These are phyloP conservation scores for Sturnus vulgaris DNA, from an alignment of 2,113 vertebrate genomes.

Conservation along the genomic window DNA sequence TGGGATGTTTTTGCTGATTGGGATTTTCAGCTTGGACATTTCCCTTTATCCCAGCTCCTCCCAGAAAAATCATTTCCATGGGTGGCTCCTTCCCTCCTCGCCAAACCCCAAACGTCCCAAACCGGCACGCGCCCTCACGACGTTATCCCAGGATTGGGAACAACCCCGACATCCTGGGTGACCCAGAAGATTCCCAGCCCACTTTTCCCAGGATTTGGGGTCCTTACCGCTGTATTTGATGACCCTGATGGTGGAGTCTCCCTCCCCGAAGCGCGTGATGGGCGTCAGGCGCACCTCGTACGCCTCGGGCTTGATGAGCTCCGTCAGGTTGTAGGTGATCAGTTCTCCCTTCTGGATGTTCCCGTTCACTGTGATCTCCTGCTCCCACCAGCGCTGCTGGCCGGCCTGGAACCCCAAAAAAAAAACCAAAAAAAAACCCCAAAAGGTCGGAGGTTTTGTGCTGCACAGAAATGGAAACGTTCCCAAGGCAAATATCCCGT, in stretches of 20 bases:
- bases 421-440: background rate
- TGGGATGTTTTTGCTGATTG: background rate
- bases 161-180: fast-evolving
- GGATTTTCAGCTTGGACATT: background rate
- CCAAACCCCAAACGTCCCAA: too few species aligned
- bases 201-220: fast-evolving
- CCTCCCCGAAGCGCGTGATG: slow-evolving; percentile 94
- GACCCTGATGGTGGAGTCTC: slow-evolving; percentile 91
- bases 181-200: background rate
- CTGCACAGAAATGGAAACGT: too few species aligned
- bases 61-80: too few species aligned
- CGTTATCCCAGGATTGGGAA: background rate
- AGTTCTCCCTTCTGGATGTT: slow-evolving; percentile 91
- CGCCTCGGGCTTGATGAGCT: slow-evolving; percentile 92
- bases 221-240: slow-evolving; percentile 95
- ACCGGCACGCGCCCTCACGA: fast-evolving
- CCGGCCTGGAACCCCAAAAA: slow-evolving; percentile 79
- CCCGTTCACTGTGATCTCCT: slow-evolving; percentile 91
- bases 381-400: slow-evolving; percentile 96
- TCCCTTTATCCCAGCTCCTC: too few species aligned
- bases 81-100: too few species aligned
- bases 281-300: slow-evolving; percentile 95
- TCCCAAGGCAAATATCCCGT: too few species aligned
- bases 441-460: background rate
- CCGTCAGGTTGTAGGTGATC: slow-evolving; percentile 94